Base-by-base conservation (phyloP, 2,888 invertebrate species). In the Nomada flava region DNA sequence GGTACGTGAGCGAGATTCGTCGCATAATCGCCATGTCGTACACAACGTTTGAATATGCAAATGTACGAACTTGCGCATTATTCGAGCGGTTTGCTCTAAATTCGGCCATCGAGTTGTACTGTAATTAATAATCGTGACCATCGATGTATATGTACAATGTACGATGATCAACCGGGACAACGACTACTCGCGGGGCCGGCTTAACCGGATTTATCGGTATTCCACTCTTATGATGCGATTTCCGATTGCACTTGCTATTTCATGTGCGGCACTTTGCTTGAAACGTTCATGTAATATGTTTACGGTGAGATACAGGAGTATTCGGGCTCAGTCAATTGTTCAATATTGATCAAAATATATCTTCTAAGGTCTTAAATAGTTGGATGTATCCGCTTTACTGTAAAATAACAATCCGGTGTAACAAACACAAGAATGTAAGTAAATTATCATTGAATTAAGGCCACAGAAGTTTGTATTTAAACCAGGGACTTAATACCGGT, bases 11-110 rank as follows among this genome's bases (percentile, higher is more conserved):
- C 71, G 67, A 79, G 82, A 86, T 86, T 85, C 83, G 83, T 70
- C 79, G 83, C 80, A 84, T 86, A 88, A 88, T 88, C 88, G 86
- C 79, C 79, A 80, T 84, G 82, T 82, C 82, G 76, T 83, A 81
- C 59, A 82, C 82, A 86, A 80, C 78, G 82, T 84, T 88, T 84
- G 86, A 88, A 88, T 88, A 88, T 88, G 88, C 87, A 88, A 87
- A 88, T 87, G 79, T 72, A 82, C 77, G 78, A 84, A 84, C 79
- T 79, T 53, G 76, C 83, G 82, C 86, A 83, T 88, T 88, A 88
- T 80, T 81, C 86, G 80, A 80, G 80, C 77, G 82, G 80, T 71
- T 84, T 84, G 78, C 82, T 86, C 87, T 81, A 87, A 88, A 88
- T 88, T 86, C 81, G 77, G 47, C 75, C 65, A 77, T 42, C 86